Evolutionary conservation across 2,113 vertebrate genomes (phyloP), one percentile per base, ranked within the genome.

Genomic region (Falcunculus frontatus): DNA sequence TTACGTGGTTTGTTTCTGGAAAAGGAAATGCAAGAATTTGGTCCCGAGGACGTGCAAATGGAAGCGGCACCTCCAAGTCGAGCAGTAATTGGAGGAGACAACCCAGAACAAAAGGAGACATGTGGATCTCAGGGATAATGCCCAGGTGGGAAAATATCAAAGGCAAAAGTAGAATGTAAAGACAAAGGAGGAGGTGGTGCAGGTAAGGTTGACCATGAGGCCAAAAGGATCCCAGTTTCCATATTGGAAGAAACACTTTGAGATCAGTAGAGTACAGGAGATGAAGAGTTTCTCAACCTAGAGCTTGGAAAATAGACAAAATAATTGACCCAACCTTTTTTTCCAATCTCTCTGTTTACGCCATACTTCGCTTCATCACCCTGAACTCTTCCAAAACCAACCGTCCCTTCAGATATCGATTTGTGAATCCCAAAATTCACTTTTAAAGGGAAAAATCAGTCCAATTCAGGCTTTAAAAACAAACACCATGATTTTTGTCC

Each of bases 391-490:
- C 49, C 69, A 55, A 77, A 90, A 20, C 32, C 37, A 72, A 21
- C 16, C 0, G 0, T 64, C 11, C 10, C 55, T 55, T 78, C 46
- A 30, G 19, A n/a, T 6, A 65, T 0, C 0, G 0, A 55, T 22
- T 25, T 57, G 16, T 37, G 37, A 72, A 80, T 30, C 30, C 35
- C 68, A 47, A 37, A 65, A 32, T 30, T 64, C 52, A 35, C 3
- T 52, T 62, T 12, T 17, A 47, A 7, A 78, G 18, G 29, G 55
- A 59, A 82, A 82, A 41, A 69, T 4, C 33, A 46, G 25, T 16
- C 3, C 1, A 33, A 73, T 5, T 23, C 12, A 59, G 30, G 44
- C 22, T 75, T 55, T n/a, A 42, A 42, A 83, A 89, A 60, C 4
- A 42, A 44, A 15, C 22, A 50, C 25, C 3, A 1, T 1, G 0